Evolutionary conservation across 37 sponge, comb jelly and placozoan species (phyloP).

Genomic region (Haliclona indistincta): DNA sequence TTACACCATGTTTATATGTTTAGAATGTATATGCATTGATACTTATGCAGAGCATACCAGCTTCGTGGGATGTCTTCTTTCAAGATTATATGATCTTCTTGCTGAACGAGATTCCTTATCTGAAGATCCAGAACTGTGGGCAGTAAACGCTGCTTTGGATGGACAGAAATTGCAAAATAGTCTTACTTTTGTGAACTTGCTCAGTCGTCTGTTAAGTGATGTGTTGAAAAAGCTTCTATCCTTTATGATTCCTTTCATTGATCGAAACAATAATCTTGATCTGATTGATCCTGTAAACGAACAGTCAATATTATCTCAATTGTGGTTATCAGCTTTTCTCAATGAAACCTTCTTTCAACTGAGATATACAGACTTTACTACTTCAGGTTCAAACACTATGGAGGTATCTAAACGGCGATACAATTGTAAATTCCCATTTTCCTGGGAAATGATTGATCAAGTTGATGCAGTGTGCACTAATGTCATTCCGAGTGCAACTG

Average conservation of each 20-base stretch:
- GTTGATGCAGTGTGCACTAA: background rate
- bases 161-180: background rate
- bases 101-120: background rate
- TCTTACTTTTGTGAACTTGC: constrained; percentile 2
- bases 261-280: background rate
- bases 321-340: background rate
- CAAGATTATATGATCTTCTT: background rate
- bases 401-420: background rate
- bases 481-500: background rate
- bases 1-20: too few species aligned
- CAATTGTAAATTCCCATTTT: constrained; percentile 8
- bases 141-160: background rate
- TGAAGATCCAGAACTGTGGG: background rate
- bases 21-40: too few species aligned
- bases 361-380: background rate
- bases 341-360: background rate
- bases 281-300: background rate
- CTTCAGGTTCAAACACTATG: background rate
- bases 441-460: constrained; percentile 11
- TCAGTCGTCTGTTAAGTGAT: background rate
- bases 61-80: background rate
- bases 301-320: background rate
- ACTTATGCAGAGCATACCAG: background rate
- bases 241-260: background rate
- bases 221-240: background rate